Base-by-base conservation (phyloP, 2,888 invertebrate species). In the Habrosyne pyritoides region DNA sequence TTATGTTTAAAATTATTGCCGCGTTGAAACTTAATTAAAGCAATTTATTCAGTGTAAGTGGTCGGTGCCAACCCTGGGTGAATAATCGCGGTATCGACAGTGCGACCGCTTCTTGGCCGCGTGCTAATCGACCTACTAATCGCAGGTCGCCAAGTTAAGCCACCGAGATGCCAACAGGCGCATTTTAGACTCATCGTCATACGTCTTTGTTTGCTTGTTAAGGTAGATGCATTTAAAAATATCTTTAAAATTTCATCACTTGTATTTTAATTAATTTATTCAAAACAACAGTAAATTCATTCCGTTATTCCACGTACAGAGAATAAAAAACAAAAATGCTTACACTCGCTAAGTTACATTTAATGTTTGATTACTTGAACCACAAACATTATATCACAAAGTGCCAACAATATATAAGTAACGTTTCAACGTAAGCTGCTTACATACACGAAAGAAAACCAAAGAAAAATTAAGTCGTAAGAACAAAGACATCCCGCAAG, bases 401-500 rank as follows among this genome's bases (percentile, higher is more conserved):
- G n/a, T 14, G 22, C n/a, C 18, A 18, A 21, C 18, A 18, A 21
- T 28, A 18, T 28, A 28, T 49, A 26, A 52, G 52, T 53, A 52
- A 50, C 47, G 10, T 30, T n/a, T 21, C n/a, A 42, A 49, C 51
- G 28, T 54, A 52, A 54, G 54, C 54, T 53, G 51, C 48, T 46
- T 50, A 53, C 36, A 58, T 51, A 53, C 54, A 58, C 61, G 58
- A 61, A 57, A 66, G 67, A 70, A 71, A 71, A 71, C 73, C 66
- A 66, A 67, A 69, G 67, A 73, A 75, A 72, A 78, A 77, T 70
- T 71, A 77, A 77, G 77, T 75, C 67, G 63, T 68, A 67, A 75
- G 69, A 84, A 87, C 89, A 88, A 89, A 89, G 86, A 88, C 89
- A 88, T 87, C 85, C 87, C 85, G 75, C 81, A 84, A 86, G 87